Evolutionary conservation across 2,113 vertebrate species (phyloP), one percentile per base, ranked within the genome.

Genomic region (Andinoacara biseriatus): DNA sequence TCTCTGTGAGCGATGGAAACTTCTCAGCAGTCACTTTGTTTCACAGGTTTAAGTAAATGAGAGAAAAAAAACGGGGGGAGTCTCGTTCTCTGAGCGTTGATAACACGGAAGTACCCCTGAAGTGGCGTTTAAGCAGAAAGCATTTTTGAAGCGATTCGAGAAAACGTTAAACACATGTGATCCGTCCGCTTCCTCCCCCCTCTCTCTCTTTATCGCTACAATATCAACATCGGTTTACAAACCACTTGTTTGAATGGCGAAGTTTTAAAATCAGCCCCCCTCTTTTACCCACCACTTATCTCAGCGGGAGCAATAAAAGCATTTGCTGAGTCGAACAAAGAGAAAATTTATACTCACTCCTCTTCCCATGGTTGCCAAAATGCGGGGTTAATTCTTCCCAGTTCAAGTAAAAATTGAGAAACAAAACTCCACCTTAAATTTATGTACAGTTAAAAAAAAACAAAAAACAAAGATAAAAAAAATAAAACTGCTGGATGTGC

Each of bases 321-420:
- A 40, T 58, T 59, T 58, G 17, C 20, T 35, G 17, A 76, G 57
- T 29, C 29, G 17, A 62, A 69, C 10, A 43, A 57, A 75, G 49
- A 63, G 17, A 59, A 69, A 22, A 69, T 11, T 3, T 29, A 61
- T 91, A 96, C 96, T 96, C 89, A 96, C 96, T 95, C 96, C 96
- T 92, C 94, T 85, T 90, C 96, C 95, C 96, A 96, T 96, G 89
- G 88, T 81, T 91, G 85, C 86, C 35, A 65, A 35, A 77, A 78
- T 74, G 69, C 84, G 57, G 80, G 76, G 54, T 81, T 56, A 84
- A 81, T 63, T 89, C 83, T 89, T 80, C 86, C 84, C 82, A 84
- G 52, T 85, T 81, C 74, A 87, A 87, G 86, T 84, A 79, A 82
- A 92, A 89, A 61, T 43, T 29, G 26, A 85, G 63, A 76, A 69